Percentiles rank a stretch among this genome's conserved stretches.
Evolutionary conservation across 2,888 invertebrate species (phyloP).

Genomic region (Agrotis puta): DNA sequence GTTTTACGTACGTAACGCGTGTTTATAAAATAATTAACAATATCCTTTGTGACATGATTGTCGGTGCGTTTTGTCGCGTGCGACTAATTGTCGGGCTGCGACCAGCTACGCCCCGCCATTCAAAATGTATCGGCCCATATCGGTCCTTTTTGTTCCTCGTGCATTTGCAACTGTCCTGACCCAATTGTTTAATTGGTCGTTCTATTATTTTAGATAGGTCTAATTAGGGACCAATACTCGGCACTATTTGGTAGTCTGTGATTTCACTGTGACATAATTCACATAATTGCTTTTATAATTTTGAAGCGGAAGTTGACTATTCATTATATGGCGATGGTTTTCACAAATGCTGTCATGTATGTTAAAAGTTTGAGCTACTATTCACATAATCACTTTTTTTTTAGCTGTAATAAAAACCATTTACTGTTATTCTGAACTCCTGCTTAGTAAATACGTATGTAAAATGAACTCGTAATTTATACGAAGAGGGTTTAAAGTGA

Average conservation of each 20-base stretch:
- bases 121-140: conserved; percentile 70
- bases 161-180: conserved; percentile 41
- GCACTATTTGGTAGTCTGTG: neutral
- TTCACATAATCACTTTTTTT: no score
- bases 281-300: neutral
- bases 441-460: conserved; percentile 22
- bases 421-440: neutral
- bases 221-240: conserved; percentile 3
- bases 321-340: neutral
- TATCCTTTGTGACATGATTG: conserved; percentile 61
- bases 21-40: conserved; percentile 58
- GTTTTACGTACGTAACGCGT: conserved; percentile 13
- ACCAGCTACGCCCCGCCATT: conserved; percentile 60
- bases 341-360: no score
- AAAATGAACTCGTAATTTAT: conserved; percentile 45
- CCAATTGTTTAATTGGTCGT: conserved; percentile 36
- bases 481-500: conserved; percentile 59
- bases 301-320: neutral
- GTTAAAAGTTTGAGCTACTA: no score
- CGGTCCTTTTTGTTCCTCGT: conserved; percentile 57
- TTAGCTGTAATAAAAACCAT: neutral
- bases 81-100: conserved; percentile 69
- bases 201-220: conserved; percentile 10
- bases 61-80: conserved; percentile 70
- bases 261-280: no score